Conservation (phyloP, 2,888 invertebrate genomes). For the Subacronicta megacephala region DNA sequence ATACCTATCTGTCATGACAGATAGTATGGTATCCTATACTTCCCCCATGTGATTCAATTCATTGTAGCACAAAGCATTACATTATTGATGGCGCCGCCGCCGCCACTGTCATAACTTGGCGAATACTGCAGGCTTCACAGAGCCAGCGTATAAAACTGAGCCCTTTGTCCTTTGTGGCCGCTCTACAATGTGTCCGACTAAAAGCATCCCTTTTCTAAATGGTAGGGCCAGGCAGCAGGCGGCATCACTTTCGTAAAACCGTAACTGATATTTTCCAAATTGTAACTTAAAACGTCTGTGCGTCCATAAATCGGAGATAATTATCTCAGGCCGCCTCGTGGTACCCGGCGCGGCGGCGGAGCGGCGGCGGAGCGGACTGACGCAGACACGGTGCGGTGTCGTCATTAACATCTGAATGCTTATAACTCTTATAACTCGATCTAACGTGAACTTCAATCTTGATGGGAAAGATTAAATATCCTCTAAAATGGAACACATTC, state of each 20-base stretch:
- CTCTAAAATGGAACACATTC: slow-evolving; percentile 10
- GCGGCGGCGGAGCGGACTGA: slow-evolving; percentile 39
- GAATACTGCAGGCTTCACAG: slow-evolving; percentile 13
- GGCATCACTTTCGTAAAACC: slow-evolving; percentile 23
- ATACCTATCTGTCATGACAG: neutral
- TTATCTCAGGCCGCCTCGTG: slow-evolving; percentile 41
- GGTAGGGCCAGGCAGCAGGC: no score
- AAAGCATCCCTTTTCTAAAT: slow-evolving; percentile 13
- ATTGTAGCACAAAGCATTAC: slow-evolving; percentile 13
- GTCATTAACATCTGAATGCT: slow-evolving; percentile 45
- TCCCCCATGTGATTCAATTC: slow-evolving; percentile 13
- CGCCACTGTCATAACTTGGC: no score
- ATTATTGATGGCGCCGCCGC: slow-evolving; percentile 16
- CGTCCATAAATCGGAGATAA: slow-evolving; percentile 8
- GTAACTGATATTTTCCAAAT: slow-evolving; percentile 46
- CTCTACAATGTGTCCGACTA: neutral
- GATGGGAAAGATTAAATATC: slow-evolving; percentile 39
- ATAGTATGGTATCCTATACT: neutral
- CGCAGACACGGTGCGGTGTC: slow-evolving; percentile 5
- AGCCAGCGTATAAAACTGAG: slow-evolving; percentile 8
- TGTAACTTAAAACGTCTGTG: slow-evolving; percentile 42
- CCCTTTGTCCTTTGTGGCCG: slow-evolving; percentile 13
- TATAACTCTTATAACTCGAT: slow-evolving; percentile 10
- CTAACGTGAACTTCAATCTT: slow-evolving; percentile 34
- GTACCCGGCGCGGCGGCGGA: slow-evolving; percentile 40